Base-by-base conservation (phyloP, 1,140 invertebrate genomes). In the Ridgeia piscesae region DNA sequence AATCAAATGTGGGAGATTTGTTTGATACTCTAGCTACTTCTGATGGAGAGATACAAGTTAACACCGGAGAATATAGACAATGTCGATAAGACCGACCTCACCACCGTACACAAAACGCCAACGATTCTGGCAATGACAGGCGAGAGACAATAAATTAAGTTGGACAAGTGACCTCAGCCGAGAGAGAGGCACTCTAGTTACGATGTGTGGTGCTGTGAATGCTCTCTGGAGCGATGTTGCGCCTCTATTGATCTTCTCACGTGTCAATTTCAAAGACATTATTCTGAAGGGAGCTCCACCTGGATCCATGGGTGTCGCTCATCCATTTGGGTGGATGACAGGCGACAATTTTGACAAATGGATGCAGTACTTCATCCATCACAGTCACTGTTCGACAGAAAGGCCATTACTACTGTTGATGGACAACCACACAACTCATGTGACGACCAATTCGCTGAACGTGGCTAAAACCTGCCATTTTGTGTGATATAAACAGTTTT, bases 111-210 rank as follows among this genome's bases (percentile, higher is more conserved):
- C 48, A n/a, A n/a, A 96, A 94, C 95, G 33, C 91, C 93, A 91
- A 96, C 96, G 93, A 94, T 97, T 92, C 92, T 97, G n/a, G 94
- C 95, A 91, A 93, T 92, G 92, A 94, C 94, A 94, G 96, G 96
- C 58, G 91, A 93, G 35, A 95, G 95, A 93, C 95, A 96, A 94
- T 8, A 8, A 50, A 50, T 8, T 21, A 50, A 50, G 95, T 96
- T 1, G 96, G 95, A 35, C 88, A 94, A 92, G 92, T 96, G 21
- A 96, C 95, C 8, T 96, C 95, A 33, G 95, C 94, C n/a, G n/a
- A 8, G 96, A 97, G 94, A 93, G 95, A 88, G 96, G 96, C 33
- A 95, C 94, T 93, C 91, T 95, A 35, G 94, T 95, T 6, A 94
- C 94, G 33, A 35, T 94, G 58, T 91, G 90, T 92, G 77, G 88